phyloP scores from a whole-genome alignment of 2,888 invertebrate genomes.

The Hermaeophaga mercurialis region DNA sequence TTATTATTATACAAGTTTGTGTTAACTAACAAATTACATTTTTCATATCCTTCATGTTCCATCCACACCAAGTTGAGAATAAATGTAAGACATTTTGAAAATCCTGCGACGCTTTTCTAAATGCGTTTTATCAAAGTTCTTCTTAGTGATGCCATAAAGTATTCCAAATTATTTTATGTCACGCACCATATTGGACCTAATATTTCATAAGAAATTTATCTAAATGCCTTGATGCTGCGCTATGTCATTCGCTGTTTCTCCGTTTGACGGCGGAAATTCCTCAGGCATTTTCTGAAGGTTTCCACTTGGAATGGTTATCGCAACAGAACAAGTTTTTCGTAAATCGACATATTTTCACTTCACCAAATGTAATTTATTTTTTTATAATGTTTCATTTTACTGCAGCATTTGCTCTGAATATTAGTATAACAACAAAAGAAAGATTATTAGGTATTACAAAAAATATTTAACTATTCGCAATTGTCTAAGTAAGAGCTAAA shows the following conservation, averaged over 20 bases:
- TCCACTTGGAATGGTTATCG: conserved; percentile 11
- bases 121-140: conserved; percentile 22
- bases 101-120: conserved; percentile 5
- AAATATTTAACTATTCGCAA: too few species aligned
- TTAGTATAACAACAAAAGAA: too few species aligned
- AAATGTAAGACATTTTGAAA: conserved; percentile 17
- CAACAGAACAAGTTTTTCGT: conserved; percentile 5
- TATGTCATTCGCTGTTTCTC: conserved; percentile 4
- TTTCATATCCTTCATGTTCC: not conserved
- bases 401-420: too few species aligned
- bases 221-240: conserved; percentile 16
- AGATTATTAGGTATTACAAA: too few species aligned
- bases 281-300: conserved; percentile 3
- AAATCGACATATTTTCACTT: conserved; percentile 9
- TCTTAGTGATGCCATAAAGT: conserved; percentile 18
- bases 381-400: too few species aligned
- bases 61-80: conserved; percentile 11
- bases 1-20: too few species aligned
- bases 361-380: not conserved
- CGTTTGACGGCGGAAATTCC: conserved; percentile 4
- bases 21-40: too few species aligned
- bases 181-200: conserved; percentile 26
- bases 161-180: conserved; percentile 24
- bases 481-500: too few species aligned
- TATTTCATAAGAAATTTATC: conserved; percentile 24